Percentiles rank a stretch among this genome's conserved stretches.
Evolutionary conservation across 2,888 invertebrate genomes (phyloP).

Genomic region (Limenitis camilla): DNA sequence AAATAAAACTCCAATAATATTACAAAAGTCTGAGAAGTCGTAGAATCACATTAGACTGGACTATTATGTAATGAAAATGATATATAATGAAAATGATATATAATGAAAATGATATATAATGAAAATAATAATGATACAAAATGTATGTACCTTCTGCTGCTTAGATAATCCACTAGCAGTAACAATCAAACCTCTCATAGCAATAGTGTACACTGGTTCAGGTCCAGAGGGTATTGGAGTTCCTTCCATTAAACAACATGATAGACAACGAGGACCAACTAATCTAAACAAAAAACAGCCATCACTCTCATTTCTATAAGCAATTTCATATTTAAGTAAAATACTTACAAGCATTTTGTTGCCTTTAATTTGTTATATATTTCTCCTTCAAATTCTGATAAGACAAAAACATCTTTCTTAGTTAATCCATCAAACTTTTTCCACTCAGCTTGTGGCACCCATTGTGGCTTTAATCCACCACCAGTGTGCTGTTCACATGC

Average conservation of each 20-base stretch:
- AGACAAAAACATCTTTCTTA: conserved; percentile 83
- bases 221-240: conserved; percentile 82
- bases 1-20: conserved; percentile 17
- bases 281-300: conserved; percentile 69
- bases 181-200: conserved; percentile 83
- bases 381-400: conserved; percentile 84
- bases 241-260: conserved; percentile 81
- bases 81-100: not conserved
- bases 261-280: conserved; percentile 87
- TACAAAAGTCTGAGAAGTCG: not conserved
- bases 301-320: too few relatives aligned
- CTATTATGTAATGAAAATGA: not conserved
- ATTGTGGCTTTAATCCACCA: conserved; percentile 73
- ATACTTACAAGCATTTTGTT: conserved; percentile 82
- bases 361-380: conserved; percentile 78
- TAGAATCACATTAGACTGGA: not conserved
- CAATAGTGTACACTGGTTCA: conserved; percentile 85
- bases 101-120: not conserved
- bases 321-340: too few relatives aligned
- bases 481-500: conserved; percentile 73
- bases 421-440: conserved; percentile 73
- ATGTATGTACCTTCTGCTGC: conserved; percentile 50
- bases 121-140: too few relatives aligned
- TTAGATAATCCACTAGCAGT: conserved; percentile 77
- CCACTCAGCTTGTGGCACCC: conserved; percentile 79